A percentile compares a stretch with the other conserved stretches of the same genome.
phyloP scores from a whole-genome alignment of 2,797 vertebrate species.

The Buceros bicornis region DNA sequence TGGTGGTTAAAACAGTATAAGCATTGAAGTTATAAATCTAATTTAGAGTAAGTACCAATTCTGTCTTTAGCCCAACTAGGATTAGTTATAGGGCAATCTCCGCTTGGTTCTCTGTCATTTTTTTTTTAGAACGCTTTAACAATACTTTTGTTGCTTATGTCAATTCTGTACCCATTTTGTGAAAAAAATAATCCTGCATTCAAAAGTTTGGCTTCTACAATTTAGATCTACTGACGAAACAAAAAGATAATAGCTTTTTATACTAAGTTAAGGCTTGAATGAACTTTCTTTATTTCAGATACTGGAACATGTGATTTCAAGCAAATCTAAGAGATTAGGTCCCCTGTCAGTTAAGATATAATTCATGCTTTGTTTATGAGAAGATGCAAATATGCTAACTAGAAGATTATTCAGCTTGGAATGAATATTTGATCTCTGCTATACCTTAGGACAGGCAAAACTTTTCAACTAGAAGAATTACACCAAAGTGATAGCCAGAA shows the following conservation, averaged over 20 bases:
- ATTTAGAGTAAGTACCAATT: background rate
- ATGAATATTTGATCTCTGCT: constrained; percentile 44
- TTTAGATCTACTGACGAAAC: background rate
- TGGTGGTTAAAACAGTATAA: background rate
- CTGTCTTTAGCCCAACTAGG: background rate
- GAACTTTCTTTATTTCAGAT: background rate
- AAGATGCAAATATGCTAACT: constrained; percentile 36
- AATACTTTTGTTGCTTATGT: background rate
- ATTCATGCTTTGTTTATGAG: constrained; percentile 52
- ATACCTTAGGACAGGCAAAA: background rate
- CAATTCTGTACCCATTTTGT: background rate
- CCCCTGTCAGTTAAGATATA: constrained; percentile 1
- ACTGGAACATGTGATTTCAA: background rate
- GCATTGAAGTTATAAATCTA: background rate
- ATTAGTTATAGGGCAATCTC: background rate
- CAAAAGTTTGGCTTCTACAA: background rate
- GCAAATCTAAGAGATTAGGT: constrained; percentile 10
- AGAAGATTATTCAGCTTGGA: constrained; percentile 16
- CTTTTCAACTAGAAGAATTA: background rate
- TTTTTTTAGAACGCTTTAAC: background rate
- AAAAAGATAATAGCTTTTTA: background rate
- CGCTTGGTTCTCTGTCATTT: background rate
- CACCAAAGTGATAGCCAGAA: background rate
- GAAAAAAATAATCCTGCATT: background rate
- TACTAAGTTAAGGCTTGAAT: background rate